Evolutionary conservation across 1,140 invertebrate genomes (phyloP), one percentile per base, ranked within the genome.

Genomic region (Antheraea pernyi): DNA sequence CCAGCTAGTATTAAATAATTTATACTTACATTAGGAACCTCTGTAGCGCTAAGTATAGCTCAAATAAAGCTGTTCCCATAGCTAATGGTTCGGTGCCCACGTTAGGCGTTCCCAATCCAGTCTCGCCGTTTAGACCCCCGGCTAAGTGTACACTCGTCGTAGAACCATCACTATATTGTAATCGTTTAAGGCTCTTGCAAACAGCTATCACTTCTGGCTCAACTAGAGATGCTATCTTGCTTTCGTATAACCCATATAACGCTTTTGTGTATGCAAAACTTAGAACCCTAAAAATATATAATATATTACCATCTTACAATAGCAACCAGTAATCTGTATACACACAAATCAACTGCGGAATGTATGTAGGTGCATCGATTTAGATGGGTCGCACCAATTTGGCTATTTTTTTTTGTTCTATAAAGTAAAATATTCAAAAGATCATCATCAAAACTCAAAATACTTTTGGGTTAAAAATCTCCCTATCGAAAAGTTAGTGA

Each of bases 41-140:
- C 87, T 98, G 97, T 18, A 99, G 91, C 11, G 96, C 95, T 64
- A 99, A 93, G 89, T 99, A 99, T 0, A 99, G 91, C 91, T 99
- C 98, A 91, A 99, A 99, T 67, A 99, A 90, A 0, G 95, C 95
- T 6, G 97, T 98, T 4, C 97, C 97, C 92, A 97, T 95, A 30
- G 94, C 91, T 37, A 96, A 79, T n/a, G 95, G 94, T 76, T 95
- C 94, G 11, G 92, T 92, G 0, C 91, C 89, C 5, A 95, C 92
- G 13, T 92, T 84, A 0, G 92, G 86, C 13, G 88, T 83, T 0
- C 91, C 92, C 16, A 92, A 39, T 0, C 82, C 80, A 0, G 85
- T 88, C 42, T 93, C 93, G n/a, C 93, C 89, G 65, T 94, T 93
- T n/a, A 94, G 85, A 0, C 88, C 92, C 6, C 89, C 89, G 7